Conservation (phyloP, 2,113 vertebrate species). For the Castor canadensis region DNA sequence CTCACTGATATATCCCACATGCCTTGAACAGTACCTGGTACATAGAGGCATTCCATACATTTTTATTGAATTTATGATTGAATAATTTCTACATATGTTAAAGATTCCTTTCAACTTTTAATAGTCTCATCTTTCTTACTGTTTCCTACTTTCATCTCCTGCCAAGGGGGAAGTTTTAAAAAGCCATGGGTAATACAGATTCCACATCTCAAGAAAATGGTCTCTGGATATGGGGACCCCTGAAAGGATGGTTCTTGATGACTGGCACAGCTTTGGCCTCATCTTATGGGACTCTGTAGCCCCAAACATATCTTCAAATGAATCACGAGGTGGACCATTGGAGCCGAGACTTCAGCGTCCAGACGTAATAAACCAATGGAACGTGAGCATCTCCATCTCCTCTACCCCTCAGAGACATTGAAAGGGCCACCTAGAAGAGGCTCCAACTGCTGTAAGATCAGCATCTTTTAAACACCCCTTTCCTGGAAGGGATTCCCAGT, state of each 20-base stretch:
- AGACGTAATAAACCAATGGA: slow-evolving; percentile 7
- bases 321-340: not conserved
- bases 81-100: not conserved
- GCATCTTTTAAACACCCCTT: slow-evolving; percentile 78
- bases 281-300: slow-evolving; percentile 63
- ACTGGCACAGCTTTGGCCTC: not conserved
- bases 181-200: not conserved
- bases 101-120: not conserved
- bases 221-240: not conserved
- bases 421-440: slow-evolving; percentile 75
- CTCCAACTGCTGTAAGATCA: slow-evolving; percentile 79
- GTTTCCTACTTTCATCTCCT: not conserved
- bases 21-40: not conserved
- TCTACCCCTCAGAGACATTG: slow-evolving; percentile 45
- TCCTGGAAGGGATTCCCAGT: not conserved
- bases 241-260: not conserved
- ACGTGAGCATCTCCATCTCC: not conserved
- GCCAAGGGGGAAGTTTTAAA: not conserved
- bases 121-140: not conserved
- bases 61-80: not conserved
- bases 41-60: not conserved
- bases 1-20: not conserved
- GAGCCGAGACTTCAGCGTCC: not conserved
- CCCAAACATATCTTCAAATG: slow-evolving; percentile 34
- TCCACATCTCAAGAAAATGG: not conserved